A percentile compares a stretch with the other conserved stretches of the same genome.
Conservation (phyloP, 2,113 vertebrate genomes). For the Chroicocephalus ridibundus region DNA sequence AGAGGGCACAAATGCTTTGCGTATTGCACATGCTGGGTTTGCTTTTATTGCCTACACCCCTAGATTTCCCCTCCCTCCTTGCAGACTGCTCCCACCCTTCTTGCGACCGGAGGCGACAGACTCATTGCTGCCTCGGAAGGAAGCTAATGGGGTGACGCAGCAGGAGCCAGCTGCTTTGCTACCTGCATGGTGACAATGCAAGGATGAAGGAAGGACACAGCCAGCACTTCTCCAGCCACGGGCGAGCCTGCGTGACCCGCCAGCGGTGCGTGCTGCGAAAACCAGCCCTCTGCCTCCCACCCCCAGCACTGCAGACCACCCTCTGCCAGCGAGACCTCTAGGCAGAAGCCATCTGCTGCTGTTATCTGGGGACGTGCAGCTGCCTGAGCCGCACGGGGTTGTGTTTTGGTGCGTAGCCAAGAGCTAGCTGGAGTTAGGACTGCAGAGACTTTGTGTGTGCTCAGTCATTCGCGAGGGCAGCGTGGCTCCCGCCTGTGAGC, state of each 20-base stretch:
- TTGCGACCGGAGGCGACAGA: neutral
- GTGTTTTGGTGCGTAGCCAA: slow-evolving; percentile 2
- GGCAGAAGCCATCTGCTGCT: slow-evolving; percentile 48
- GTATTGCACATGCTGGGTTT: accelerated
- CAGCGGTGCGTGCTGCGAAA: neutral
- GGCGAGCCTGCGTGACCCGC: neutral
- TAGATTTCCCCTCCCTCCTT: neutral
- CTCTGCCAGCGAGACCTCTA: neutral
- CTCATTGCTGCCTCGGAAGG: neutral
- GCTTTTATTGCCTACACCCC: neutral
- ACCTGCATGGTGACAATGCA: slow-evolving; percentile 50
- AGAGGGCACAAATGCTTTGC: neutral
- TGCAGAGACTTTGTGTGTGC: slow-evolving; percentile 6
- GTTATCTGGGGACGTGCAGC: neutral
- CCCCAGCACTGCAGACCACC: neutral
- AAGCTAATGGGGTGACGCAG: slow-evolving; percentile 42
- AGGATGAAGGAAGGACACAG: slow-evolving; percentile 24
- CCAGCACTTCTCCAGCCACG: neutral
- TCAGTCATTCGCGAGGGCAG: neutral
- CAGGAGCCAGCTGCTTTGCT: slow-evolving; percentile 42
- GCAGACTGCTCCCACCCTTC: neutral
- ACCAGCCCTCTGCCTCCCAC: neutral
- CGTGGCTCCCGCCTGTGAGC: neutral
- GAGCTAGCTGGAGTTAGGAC: slow-evolving; percentile 1
- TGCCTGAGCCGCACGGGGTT: neutral